Evolutionary conservation across 2,797 vertebrate species (phyloP).

Genomic region (Paramormyrops hopkinsi): DNA sequence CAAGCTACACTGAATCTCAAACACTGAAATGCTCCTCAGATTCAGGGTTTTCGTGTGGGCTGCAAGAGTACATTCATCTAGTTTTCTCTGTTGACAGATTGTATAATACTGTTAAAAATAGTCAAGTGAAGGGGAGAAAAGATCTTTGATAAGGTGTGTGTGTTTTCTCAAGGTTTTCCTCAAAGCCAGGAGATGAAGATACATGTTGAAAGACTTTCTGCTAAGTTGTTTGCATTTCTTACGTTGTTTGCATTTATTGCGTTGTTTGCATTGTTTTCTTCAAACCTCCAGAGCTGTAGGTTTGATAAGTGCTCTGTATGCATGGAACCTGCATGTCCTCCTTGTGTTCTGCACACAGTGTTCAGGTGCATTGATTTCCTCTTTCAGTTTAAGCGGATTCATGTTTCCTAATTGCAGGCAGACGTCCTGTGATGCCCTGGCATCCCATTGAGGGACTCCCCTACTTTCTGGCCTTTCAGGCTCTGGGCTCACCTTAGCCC

Average conservation of each 20-base stretch:
- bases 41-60: not conserved
- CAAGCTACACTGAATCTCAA: not conserved
- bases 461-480: not conserved
- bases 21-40: not conserved
- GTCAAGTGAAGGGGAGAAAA: not conserved
- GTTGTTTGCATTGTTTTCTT: not conserved
- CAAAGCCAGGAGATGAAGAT: not conserved
- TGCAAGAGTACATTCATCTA: not conserved
- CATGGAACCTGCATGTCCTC: not conserved
- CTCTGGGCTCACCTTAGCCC: not conserved
- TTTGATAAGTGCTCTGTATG: not conserved
- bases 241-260: not conserved
- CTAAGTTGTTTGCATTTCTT: not conserved
- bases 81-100: not conserved
- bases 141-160: not conserved
- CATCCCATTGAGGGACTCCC: not conserved
- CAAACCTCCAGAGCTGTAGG: not conserved
- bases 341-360: not conserved
- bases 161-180: not conserved
- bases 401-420: not conserved
- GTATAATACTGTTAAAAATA: not conserved
- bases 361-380: not conserved
- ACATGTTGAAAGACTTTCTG: not conserved
- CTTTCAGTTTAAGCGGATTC: not conserved
- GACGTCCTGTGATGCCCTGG: not conserved